Evolutionary conservation across 2,113 vertebrate genomes (phyloP), one percentile per base, ranked within the genome.

Genomic region (Albula goreensis): DNA sequence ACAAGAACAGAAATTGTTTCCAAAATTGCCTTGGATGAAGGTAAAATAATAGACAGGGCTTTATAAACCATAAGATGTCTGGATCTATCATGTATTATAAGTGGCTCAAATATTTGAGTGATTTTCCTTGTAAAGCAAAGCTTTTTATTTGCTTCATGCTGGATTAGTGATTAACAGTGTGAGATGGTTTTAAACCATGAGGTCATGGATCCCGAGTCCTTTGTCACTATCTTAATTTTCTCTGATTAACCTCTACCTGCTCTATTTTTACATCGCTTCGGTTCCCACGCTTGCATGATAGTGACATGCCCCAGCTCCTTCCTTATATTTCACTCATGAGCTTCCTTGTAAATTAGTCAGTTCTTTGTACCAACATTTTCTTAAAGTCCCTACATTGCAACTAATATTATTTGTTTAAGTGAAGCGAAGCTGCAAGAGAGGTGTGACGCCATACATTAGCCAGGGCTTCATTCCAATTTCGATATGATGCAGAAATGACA

Each of bases 171-270:
- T 10, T 19, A 9, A 31, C 70, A 31, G n/a, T 22, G 31, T 31
- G 8, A 9, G 53, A 56, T 56, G 12, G 53, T 12, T 25, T 9
- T 9, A 22, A 74, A 8, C n/a, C n/a, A 25, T 10, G n/a, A 10
- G 70, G 70, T 74, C 9, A 22, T 74, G 70, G 31, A 74, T 10
- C 4, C 70, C 9, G 22, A 31, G 22, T 74, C 5, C 12, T 12
- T 11, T 9, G 31, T 74, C 11, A 5, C n/a, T 31, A 74, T 10
- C 1, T 17, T 4, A 74, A 10, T 74, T 74, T 31, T 9, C 2
- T 74, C 70, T 74, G 70, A 74, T 74, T 74, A 74, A 74, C n/a
- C n/a, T 22, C 70, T 9, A 31, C n/a, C 70, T 74, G 70, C 70
- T 31, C 6, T 31, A 22, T 10, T 74, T 74, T 31, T 8, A 7